Evolutionary conservation across 2,797 vertebrate species (phyloP), one percentile per base, ranked within the genome.

Genomic region (Microctenopoma steveboyesi): DNA sequence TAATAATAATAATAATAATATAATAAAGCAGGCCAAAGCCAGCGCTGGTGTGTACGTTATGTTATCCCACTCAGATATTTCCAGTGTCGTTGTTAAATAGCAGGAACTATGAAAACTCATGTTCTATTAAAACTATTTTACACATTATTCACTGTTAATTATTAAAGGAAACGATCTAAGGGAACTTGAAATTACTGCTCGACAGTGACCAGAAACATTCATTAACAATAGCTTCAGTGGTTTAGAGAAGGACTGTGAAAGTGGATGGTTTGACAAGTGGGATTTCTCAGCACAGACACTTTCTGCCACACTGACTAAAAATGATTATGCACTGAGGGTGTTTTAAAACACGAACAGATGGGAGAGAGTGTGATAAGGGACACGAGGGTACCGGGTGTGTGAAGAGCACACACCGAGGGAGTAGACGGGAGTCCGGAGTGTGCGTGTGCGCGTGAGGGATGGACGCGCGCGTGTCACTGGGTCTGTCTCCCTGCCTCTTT

Each of bases 281-380:
- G 80, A 84, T 68, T 74, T 78, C 65, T 83, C 64, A 39, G 69
- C 55, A 15, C 62, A 72, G 76, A 82, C 69, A 64, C 66, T 82
- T 81, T 85, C 83, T 86, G 84, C 77, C 85, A 79, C 72, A 13
- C 53, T 45, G 68, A 81, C 72, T 82, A 46, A 78, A 88, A 86
- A 74, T 82, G 77, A 84, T 74, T 74, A 83, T 81, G 55, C 50
- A 28, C 89, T 67, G 72, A 86, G 83, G 77, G 84, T 80, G 80
- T 84, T 84, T 86, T 72, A 80, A 86, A 85, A 76, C 69, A 77
- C 69, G 76, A 89, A 68, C 89, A 89, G 87, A 91, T 89, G 88
- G 85, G 80, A 80, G 76, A 33, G 83, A 45, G 76, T 65, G 82
- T 49, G 82, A 88, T 81, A 59, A 78, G 81, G 78, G 82, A 85